Evolutionary conservation across 1,140 invertebrate genomes (phyloP).

Genomic region (Campoletis sonorensis): DNA sequence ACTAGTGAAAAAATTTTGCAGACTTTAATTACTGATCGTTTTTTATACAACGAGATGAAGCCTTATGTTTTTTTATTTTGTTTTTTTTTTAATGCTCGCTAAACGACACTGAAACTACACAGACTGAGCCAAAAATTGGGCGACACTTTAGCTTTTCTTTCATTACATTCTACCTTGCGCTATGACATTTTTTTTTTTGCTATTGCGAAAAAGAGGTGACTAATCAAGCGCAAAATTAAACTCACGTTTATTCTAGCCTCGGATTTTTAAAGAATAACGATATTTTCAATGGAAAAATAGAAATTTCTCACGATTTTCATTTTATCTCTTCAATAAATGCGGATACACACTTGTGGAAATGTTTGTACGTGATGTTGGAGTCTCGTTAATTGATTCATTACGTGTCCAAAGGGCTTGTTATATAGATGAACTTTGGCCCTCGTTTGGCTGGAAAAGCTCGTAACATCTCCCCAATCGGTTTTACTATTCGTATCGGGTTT

Average conservation of each 20-base stretch:
- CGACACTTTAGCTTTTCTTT: background rate
- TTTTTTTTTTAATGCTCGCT: background rate
- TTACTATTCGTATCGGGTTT: constrained; percentile 1
- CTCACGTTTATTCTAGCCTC: background rate
- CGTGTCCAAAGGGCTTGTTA: constrained; percentile 7
- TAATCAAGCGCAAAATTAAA: constrained; percentile 22
- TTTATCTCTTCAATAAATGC: background rate
- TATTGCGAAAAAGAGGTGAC: background rate
- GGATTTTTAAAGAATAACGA: background rate
- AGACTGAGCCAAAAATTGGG: constrained; percentile 27
- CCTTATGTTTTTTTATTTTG: background rate
- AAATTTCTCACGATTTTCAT: background rate
- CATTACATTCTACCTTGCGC: background rate
- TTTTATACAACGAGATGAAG: background rate
- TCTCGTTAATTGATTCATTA: constrained; percentile 36
- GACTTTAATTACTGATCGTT: background rate
- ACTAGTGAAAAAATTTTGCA: background rate
- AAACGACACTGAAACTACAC: background rate
- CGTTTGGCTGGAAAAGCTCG: constrained; percentile 8
- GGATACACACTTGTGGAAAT: background rate
- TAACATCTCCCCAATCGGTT: background rate
- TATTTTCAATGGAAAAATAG: too few species aligned
- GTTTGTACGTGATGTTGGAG: background rate
- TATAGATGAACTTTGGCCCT: constrained; percentile 22
- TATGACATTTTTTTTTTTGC: too few species aligned